Conservation (phyloP, 2,797 vertebrate species). For the Anisognathus igniventris region DNA sequence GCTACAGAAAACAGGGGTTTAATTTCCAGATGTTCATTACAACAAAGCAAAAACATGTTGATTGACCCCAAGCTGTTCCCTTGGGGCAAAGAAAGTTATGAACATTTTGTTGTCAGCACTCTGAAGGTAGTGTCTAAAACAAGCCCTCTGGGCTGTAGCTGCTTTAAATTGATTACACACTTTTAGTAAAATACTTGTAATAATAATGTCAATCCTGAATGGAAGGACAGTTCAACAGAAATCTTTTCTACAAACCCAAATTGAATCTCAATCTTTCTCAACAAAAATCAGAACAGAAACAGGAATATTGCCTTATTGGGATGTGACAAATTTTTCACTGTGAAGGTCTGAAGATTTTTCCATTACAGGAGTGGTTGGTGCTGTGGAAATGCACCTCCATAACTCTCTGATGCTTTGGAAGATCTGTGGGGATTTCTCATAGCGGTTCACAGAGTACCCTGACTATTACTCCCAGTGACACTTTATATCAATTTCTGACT, state of each 20-base stretch:
- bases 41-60: neutral
- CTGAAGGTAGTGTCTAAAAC: neutral
- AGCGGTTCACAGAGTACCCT: neutral
- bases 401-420: neutral
- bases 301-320: neutral
- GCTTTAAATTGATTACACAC: neutral
- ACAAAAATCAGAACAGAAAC: neutral
- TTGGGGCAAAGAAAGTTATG: neutral
- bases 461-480: neutral
- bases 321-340: neutral
- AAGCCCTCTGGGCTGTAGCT: neutral
- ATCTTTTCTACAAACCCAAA: neutral
- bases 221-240: neutral
- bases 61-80: neutral
- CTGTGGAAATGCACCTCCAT: fast-evolving
- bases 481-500: neutral
- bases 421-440: neutral
- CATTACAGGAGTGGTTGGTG: neutral
- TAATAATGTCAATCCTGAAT: neutral
- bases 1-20: neutral
- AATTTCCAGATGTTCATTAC: neutral
- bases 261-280: neutral
- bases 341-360: neutral
- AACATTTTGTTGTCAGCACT: neutral
- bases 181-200: neutral